Evolutionary conservation across 2,113 vertebrate species (phyloP).

Genomic region (Amphilophus citrinellus): DNA sequence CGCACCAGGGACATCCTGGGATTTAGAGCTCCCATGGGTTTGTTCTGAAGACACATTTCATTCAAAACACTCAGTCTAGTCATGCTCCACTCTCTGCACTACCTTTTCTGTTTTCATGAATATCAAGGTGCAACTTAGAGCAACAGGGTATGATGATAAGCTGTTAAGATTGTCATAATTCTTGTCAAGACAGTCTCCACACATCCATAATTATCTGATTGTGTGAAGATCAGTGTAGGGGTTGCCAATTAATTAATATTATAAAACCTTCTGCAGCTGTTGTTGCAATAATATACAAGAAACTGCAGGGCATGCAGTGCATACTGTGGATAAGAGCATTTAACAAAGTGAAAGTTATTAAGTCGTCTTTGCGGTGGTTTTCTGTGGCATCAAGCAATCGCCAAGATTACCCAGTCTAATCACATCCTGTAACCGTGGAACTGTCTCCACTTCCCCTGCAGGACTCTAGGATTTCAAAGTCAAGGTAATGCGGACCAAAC

Average conservation of each 20-base stretch:
- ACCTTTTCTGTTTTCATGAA: slow-evolving; percentile 49
- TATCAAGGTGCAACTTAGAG: slow-evolving; percentile 55
- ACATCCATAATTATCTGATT: slow-evolving; percentile 40
- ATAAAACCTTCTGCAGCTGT: slow-evolving; percentile 1
- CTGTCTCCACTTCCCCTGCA: slow-evolving; percentile 70
- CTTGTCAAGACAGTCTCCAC: slow-evolving; percentile 18
- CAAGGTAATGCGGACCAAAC: slow-evolving; percentile 78
- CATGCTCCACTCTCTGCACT: slow-evolving; percentile 46
- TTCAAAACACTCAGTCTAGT: slow-evolving; percentile 66
- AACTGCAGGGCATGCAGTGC: background rate
- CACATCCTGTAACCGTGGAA: slow-evolving; percentile 69
- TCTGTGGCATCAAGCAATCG: slow-evolving; percentile 39
- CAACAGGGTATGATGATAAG: slow-evolving; percentile 39
- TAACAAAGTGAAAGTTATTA: slow-evolving; percentile 28
- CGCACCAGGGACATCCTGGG: slow-evolving; percentile 70
- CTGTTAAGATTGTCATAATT: slow-evolving; percentile 49
- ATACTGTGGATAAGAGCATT: background rate
- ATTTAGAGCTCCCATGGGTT: slow-evolving; percentile 65
- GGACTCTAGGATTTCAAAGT: slow-evolving; percentile 79
- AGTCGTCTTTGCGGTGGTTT: slow-evolving; percentile 38
- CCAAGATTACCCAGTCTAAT: slow-evolving; percentile 67
- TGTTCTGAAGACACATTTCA: slow-evolving; percentile 65
- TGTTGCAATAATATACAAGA: background rate
- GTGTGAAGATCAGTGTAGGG: slow-evolving; percentile 20
- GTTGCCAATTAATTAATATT: slow-evolving; percentile 18